These are phyloP conservation scores for Sebastes elongatus DNA, from an alignment of 2,797 vertebrate genomes.

Conservation along the genomic window DNA sequence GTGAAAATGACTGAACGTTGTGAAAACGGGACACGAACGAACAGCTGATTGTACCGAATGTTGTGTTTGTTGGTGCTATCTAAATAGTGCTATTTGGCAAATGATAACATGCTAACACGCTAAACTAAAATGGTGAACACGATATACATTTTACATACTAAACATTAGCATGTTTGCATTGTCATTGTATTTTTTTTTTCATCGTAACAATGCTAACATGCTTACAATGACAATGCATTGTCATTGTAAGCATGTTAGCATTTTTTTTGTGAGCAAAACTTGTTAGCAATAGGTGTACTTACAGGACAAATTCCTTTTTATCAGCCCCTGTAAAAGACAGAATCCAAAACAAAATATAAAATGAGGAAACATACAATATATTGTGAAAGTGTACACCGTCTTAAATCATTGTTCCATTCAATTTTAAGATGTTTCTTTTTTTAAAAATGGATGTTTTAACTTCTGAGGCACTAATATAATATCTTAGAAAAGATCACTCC, in stretches of 20 bases:
- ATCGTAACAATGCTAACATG: too few species aligned
- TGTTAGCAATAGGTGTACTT: slow-evolving; percentile 78
- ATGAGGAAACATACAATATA: neutral
- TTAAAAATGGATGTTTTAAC: neutral
- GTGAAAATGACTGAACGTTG: too few species aligned
- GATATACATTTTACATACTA: neutral
- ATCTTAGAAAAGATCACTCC: neutral
- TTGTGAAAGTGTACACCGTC: neutral
- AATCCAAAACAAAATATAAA: slow-evolving; percentile 30
- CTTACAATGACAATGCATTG: too few species aligned
- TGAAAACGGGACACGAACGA: too few species aligned
- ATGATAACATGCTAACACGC: neutral
- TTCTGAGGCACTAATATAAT: neutral
- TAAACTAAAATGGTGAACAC: neutral
- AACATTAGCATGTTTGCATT: neutral
- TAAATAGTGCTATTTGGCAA: neutral
- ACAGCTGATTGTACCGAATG: too few species aligned
- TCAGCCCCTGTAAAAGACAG: slow-evolving; percentile 88
- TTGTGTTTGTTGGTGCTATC: neutral
- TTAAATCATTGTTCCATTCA: neutral
- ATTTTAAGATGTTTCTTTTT: neutral
- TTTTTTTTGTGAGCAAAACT: neutral
- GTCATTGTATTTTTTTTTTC: neutral
- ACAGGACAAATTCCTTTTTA: slow-evolving; percentile 97
- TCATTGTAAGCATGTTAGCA: neutral